Evolutionary conservation across 2,888 invertebrate genomes (phyloP).

Genomic region (Mythimna vitellina): DNA sequence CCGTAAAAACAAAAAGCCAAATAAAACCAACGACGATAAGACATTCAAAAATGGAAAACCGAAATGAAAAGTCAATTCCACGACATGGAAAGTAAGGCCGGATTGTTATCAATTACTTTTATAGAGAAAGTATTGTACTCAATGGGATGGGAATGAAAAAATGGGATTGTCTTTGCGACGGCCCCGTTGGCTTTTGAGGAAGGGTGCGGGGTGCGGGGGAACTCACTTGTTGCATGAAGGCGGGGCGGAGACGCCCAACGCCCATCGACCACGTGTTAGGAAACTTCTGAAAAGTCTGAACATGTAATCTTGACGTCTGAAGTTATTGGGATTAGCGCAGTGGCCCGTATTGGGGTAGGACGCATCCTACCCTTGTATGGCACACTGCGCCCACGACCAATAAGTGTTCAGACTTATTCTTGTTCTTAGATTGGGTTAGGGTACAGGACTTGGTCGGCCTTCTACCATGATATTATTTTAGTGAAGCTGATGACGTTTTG

Average conservation of each 20-base stretch:
- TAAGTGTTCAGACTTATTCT: no score
- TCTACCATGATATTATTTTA: neutral
- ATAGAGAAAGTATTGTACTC: conserved; percentile 53
- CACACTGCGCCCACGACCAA: no score
- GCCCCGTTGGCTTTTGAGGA: conserved; percentile 62
- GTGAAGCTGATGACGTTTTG: neutral
- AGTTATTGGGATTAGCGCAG: conserved; percentile 14
- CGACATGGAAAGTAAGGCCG: conserved; percentile 33
- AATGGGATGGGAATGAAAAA: conserved; percentile 58
- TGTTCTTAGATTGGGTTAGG: neutral
- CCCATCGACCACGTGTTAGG: conserved; percentile 79
- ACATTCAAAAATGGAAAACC: conserved; percentile 19
- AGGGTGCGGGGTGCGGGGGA: conserved; percentile 69
- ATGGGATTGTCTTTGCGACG: conserved; percentile 61
- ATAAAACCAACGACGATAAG: neutral
- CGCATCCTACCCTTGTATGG: no score
- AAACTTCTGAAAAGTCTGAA: conserved; percentile 53
- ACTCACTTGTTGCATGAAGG: conserved; percentile 86
- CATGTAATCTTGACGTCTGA: conserved; percentile 27
- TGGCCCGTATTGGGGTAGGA: neutral
- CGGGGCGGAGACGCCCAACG: conserved; percentile 85
- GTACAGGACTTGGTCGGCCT: neutral
- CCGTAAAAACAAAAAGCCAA: conserved; percentile 7
- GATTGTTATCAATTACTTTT: conserved; percentile 52
- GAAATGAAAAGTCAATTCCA: conserved; percentile 47